Base-by-base conservation (phyloP, 2,113 vertebrate species). In the Hystrix brachyura region DNA sequence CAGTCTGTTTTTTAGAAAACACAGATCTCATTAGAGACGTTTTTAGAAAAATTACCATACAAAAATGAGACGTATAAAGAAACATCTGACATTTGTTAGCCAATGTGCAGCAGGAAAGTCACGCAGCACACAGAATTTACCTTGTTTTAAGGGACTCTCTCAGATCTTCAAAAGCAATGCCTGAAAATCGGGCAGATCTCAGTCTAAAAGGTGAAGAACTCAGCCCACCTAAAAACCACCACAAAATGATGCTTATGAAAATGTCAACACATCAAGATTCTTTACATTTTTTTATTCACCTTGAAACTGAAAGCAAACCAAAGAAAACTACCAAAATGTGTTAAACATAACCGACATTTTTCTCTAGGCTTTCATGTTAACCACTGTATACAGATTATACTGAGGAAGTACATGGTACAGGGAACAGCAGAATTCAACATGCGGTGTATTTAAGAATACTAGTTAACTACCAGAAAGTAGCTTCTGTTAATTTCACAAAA, bases 1-100 rank as follows among this genome's bases (percentile, higher is more conserved):
- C 95, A 98, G 97, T 92, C 98, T 99, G 87, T 92, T 94, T 62
- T 89, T 71, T 48, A 93, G 62, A 98, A 65, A 92, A 97, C 0
- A 96, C 55, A 96, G 7, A 78, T 71, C 82, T 82, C 12, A 85
- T 98, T 94, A 98, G 11, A 94, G 91, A 72, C 0, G 25, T 12
- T 27, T 85, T 85, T 32, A 38, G 32, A 53, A 84, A 62, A 76
- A 80, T 4, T 76, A 80, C 3, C 11, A 55, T 19, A 71, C 4
- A 93, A 80, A 74, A 94, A 27, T 5, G 2, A 21, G 29, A 32
- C 51, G 4, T 14, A 7, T 55, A 93, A 64, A 87, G 3, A 79
- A 46, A 9, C 1, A 72, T 0, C 1, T 90, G 62, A 48, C 13
- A 72, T 18, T 19, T 17, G 67, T 53, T 87, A 91, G 48, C 51